phyloP scores from a whole-genome alignment of 2,888 invertebrate genomes.

The Alsophila aescularia region DNA sequence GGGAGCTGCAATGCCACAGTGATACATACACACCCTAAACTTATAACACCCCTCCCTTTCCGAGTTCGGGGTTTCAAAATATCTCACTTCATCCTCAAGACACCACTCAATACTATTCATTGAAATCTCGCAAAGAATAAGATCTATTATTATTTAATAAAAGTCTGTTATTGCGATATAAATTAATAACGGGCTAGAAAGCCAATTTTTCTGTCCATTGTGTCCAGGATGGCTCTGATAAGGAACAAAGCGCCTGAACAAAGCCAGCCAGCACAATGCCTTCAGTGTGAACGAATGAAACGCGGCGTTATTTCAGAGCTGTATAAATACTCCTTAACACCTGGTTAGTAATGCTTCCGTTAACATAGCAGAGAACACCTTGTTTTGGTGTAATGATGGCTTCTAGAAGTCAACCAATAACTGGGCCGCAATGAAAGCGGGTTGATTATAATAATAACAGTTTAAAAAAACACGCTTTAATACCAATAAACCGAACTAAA shows the following conservation, averaged over 20 bases:
- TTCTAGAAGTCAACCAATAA: neutral
- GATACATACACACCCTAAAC: too few species aligned
- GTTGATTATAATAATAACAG: too few species aligned
- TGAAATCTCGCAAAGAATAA: constrained; percentile 19
- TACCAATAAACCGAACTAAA: too few species aligned
- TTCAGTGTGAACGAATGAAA: constrained; percentile 36
- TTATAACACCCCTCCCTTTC: too few species aligned
- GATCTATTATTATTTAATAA: constrained; percentile 26
- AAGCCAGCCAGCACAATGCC: constrained; percentile 52
- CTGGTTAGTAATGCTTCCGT: constrained; percentile 24
- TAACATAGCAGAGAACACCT: neutral
- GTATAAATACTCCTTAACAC: constrained; percentile 36
- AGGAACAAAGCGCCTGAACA: constrained; percentile 61
- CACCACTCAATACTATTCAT: constrained; percentile 12
- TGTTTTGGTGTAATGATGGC: neutral
- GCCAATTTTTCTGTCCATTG: constrained; percentile 77
- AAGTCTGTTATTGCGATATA: constrained; percentile 63
- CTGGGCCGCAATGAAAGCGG: too few species aligned
- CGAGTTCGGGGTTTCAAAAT: too few species aligned
- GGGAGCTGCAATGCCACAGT: too few species aligned
- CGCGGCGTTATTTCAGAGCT: constrained; percentile 31
- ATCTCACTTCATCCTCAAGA: too few species aligned
- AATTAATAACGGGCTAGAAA: constrained; percentile 68
- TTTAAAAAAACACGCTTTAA: too few species aligned
- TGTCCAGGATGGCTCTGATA: constrained; percentile 60